Percentiles rank a stretch among this genome's conserved stretches.
These are phyloP conservation scores for Trididemnum nubilum DNA, from an alignment of 23 tunicate species.

Conservation along the genomic window DNA sequence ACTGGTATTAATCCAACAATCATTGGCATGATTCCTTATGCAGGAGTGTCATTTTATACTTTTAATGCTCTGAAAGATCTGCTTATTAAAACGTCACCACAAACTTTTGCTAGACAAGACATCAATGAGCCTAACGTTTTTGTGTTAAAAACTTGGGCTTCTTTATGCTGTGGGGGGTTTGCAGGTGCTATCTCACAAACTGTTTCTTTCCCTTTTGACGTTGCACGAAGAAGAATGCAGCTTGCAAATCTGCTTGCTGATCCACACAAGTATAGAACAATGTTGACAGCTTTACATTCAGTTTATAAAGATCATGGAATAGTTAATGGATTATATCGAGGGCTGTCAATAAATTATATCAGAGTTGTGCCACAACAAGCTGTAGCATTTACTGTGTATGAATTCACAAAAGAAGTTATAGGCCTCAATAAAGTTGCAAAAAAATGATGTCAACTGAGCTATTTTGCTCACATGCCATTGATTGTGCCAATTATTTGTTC, in stretches of 20 bases:
- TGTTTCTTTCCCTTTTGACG: constrained; percentile 90
- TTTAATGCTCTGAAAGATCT: constrained; percentile 62
- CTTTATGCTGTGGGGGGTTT: constrained; percentile 66
- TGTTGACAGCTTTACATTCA: constrained; percentile 53
- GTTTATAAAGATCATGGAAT: constrained; percentile 79
- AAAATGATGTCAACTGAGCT: neutral
- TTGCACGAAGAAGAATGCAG: constrained; percentile 93
- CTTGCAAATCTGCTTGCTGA: constrained; percentile 67
- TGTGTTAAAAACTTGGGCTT: constrained; percentile 50
- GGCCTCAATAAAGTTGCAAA: constrained; percentile 37
- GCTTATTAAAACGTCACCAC: constrained; percentile 28
- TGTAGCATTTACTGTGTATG: constrained; percentile 78
- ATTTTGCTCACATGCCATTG: no score
- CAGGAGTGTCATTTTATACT: constrained; percentile 74
- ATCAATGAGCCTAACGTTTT: constrained; percentile 35
- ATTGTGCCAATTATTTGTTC: no score
- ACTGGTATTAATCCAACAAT: constrained; percentile 74
- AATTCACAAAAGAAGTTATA: constrained; percentile 51
- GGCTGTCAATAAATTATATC: constrained; percentile 78
- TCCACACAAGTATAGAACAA: constrained; percentile 56
- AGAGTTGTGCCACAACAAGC: constrained; percentile 95
- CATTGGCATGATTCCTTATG: constrained; percentile 89
- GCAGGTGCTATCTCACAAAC: constrained; percentile 94
- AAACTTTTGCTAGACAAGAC: constrained; percentile 44
- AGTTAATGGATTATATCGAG: constrained; percentile 72